These are phyloP conservation scores for Cyclophora punctaria DNA, from an alignment of 2,888 invertebrate species.

Conservation along the genomic window DNA sequence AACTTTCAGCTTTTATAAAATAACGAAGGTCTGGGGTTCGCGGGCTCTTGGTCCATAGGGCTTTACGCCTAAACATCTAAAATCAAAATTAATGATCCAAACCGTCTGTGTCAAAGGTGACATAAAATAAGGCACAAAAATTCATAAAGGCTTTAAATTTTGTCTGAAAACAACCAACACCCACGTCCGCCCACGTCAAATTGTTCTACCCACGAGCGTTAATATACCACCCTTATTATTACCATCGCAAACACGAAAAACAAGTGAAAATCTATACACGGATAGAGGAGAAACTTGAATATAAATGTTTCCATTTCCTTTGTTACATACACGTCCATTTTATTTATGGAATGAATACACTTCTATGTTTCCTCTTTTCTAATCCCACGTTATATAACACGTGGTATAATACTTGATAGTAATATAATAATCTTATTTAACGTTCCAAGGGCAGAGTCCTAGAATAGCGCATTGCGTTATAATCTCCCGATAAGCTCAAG, in stretches of 20 bases:
- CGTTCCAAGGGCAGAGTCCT: constrained; percentile 30
- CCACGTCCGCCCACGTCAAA: constrained; percentile 27
- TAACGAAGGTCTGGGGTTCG: too few relatives aligned
- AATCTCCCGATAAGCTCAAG: constrained; percentile 46
- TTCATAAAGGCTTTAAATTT: constrained; percentile 18
- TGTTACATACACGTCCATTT: too few relatives aligned
- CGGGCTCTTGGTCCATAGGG: too few relatives aligned
- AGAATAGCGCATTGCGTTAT: constrained; percentile 54
- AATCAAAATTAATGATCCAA: too few relatives aligned
- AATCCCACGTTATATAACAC: neutral
- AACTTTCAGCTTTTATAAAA: too few relatives aligned
- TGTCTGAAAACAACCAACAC: constrained; percentile 14
- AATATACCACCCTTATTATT: constrained; percentile 3
- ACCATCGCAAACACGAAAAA: neutral
- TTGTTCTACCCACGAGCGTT: constrained; percentile 11
- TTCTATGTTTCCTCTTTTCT: neutral
- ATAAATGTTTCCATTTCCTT: too few relatives aligned
- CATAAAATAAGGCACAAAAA: constrained; percentile 7
- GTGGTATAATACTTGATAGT: too few relatives aligned
- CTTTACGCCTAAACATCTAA: too few relatives aligned
- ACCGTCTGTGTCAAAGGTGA: neutral
- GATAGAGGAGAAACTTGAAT: too few relatives aligned
- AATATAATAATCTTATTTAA: constrained; percentile 2
- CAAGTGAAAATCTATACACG: neutral
- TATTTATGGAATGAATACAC: too few relatives aligned